Conservation (phyloP, 2,113 vertebrate genomes). For the Macquaria ambigua region DNA sequence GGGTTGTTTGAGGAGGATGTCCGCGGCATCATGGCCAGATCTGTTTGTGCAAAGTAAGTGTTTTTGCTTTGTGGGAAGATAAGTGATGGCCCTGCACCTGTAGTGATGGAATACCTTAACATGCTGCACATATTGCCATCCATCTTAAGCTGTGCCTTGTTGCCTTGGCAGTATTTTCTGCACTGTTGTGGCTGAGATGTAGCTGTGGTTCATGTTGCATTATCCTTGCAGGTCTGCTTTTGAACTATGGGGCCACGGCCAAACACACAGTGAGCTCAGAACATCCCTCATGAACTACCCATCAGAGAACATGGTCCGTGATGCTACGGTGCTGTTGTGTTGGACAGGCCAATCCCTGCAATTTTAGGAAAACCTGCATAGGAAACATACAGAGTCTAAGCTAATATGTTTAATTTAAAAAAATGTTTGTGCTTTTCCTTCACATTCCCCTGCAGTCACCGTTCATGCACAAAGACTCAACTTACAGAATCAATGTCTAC, state of each 20-base stretch:
- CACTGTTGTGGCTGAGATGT: background rate
- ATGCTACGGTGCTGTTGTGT: background rate
- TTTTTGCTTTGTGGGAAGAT: background rate
- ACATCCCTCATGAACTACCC: conserved; percentile 90
- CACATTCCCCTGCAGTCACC: conserved; percentile 84
- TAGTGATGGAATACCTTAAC: background rate
- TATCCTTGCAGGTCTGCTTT: conserved; percentile 90
- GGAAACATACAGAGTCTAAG: background rate
- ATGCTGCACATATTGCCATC: background rate
- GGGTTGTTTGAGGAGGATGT: conserved; percentile 92
- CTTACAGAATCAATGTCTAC: conserved; percentile 94
- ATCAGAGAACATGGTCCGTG: conserved; percentile 89
- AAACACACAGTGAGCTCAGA: conserved; percentile 88
- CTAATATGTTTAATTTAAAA: background rate
- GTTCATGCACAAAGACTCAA: conserved; percentile 89
- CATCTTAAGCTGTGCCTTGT: background rate
- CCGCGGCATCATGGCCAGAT: conserved; percentile 91
- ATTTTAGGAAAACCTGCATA: background rate
- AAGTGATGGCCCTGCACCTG: background rate
- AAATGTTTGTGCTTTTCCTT: conserved; percentile 12
- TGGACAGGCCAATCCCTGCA: background rate
- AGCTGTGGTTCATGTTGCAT: background rate
- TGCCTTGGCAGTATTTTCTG: background rate
- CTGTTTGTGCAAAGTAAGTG: conserved; percentile 97
- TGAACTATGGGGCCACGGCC: conserved; percentile 97